These are phyloP conservation scores for Platycheirus albimanus DNA, from an alignment of 2,888 invertebrate species.

Conservation along the genomic window DNA sequence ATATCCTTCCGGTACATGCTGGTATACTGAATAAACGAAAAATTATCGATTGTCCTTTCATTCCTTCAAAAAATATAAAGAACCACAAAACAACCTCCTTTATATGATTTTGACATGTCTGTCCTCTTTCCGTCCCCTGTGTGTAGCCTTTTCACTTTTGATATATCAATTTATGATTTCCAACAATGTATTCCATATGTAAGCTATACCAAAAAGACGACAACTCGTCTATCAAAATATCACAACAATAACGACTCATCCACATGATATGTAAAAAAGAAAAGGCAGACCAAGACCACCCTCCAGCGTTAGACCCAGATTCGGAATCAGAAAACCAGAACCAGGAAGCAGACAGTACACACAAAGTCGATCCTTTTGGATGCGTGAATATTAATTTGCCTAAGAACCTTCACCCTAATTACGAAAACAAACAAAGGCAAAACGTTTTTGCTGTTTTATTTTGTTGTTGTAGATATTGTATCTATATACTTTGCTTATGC, in stretches of 20 bases:
- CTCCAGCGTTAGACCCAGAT: not conserved
- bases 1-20: too few species aligned
- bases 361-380: constrained; percentile 37
- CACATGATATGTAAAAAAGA: constrained; percentile 64
- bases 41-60: too few species aligned
- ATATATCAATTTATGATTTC: constrained; percentile 71
- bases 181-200: constrained; percentile 20
- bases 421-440: constrained; percentile 68
- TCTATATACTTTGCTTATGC: not conserved
- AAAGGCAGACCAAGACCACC: constrained; percentile 17
- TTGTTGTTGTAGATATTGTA: not conserved
- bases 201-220: constrained; percentile 35
- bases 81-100: too few species aligned
- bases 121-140: too few species aligned
- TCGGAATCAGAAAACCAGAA: not conserved
- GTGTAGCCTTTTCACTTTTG: constrained; percentile 35
- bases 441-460: constrained; percentile 5
- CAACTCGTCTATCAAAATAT: constrained; percentile 71
- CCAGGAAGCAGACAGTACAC: constrained; percentile 29
- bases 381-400: constrained; percentile 71
- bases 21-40: too few species aligned
- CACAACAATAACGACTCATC: constrained; percentile 71
- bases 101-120: too few species aligned
- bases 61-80: too few species aligned
- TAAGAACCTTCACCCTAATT: constrained; percentile 71